Evolutionary conservation across 2,888 invertebrate species (phyloP), one percentile per base, ranked within the genome.

Genomic region (Spilarctia lutea): DNA sequence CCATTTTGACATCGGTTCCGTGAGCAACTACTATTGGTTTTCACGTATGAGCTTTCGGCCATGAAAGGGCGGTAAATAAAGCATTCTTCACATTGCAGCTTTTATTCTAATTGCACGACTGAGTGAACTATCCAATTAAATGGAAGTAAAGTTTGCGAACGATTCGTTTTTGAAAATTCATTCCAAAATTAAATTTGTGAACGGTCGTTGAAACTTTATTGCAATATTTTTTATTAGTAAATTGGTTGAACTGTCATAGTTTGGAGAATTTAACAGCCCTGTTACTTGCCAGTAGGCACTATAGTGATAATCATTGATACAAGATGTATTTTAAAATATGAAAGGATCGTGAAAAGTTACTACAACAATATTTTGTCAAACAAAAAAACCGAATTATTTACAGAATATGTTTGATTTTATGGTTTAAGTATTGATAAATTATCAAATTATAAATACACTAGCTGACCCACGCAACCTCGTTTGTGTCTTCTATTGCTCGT

Each of bases 31-130:
- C 30, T 7, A 71, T 63, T 60, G 70, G 39, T 78, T 78, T 77
- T 75, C 69, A 73, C 78, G 66, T 71, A 27, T 68, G 74, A 77
- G 30, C 67, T 73, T 65, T 73, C 71, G 70, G n/a, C 42, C 66
- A 45, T 68, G 52, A 75, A 71, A 79, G 67, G 30, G 66, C 68
- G 60, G 60, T 39, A 67, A 73, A 75, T 75, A 74, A 81, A 77
- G 60, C 68, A 45, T 27, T 52, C 56, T 56, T 56, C 18, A 0
- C 27, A 52, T 24, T 52, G 35, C 35, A 69, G 30, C 71, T 65
- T 75, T 74, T 73, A 52, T 77, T 71, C 72, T n/a, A 18, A 10
- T 52, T 72, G 65, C 69, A 20, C 60, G 27, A 73, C 63, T 70
- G 71, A 73, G 56, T 66, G 67, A 27, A 75, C 80, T 75, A 65